Percentiles rank a stretch among this genome's conserved stretches.
Conservation (phyloP, 2,888 invertebrate species). For the Napeogenes sylphis region DNA sequence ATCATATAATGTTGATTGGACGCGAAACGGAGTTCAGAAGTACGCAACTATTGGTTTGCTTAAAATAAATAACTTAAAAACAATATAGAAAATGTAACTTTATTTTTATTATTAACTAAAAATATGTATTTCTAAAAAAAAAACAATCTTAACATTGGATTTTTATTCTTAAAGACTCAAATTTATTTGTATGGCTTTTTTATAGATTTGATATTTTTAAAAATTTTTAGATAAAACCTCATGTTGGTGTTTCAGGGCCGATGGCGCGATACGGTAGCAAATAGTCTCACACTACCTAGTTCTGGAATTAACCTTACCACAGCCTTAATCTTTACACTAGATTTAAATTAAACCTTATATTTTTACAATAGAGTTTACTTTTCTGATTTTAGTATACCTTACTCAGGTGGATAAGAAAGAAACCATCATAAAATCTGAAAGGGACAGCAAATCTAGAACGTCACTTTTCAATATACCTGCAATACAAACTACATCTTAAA, state of each 20-base stretch:
- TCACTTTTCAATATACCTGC: slow-evolving; percentile 27
- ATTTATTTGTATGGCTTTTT: background rate
- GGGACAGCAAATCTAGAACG: slow-evolving; percentile 45
- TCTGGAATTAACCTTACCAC: slow-evolving; percentile 39
- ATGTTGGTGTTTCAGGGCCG: slow-evolving; percentile 30
- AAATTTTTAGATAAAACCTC: background rate
- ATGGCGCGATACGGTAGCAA: slow-evolving; percentile 77
- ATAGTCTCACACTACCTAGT: slow-evolving; percentile 71
- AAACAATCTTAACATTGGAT: too few relatives aligned
- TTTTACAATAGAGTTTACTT: slow-evolving; percentile 23
- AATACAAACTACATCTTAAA: slow-evolving; percentile 37
- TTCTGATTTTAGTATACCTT: background rate
- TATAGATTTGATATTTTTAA: background rate
- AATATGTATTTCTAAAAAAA: too few relatives aligned
- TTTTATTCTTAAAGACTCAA: background rate
- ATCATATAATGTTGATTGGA: slow-evolving; percentile 81
- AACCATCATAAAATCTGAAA: slow-evolving; percentile 57
- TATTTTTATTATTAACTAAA: too few relatives aligned
- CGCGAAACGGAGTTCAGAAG: slow-evolving; percentile 66
- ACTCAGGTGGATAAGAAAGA: slow-evolving; percentile 38
- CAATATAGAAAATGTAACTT: background rate
- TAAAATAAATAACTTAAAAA: background rate
- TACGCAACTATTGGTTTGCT: slow-evolving; percentile 46
- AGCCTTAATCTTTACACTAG: slow-evolving; percentile 31
- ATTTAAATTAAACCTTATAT: slow-evolving; percentile 35